A percentile compares a stretch with the other conserved stretches of the same genome.
Conservation (phyloP, 1,140 invertebrate species). For the Mizuhopecten yessoensis region DNA sequence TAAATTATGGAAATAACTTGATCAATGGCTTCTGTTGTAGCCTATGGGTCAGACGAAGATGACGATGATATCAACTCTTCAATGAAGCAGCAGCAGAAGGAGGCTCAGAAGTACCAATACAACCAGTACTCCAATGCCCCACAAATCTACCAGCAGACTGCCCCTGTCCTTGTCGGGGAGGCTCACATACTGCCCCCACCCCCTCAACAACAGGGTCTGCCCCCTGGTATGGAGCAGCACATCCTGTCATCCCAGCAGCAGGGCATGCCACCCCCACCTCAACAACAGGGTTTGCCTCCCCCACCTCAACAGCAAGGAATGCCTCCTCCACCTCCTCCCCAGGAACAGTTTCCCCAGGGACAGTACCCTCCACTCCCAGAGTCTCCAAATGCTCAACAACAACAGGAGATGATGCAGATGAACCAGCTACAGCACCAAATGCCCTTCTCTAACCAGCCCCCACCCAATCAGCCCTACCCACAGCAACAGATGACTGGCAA, state of each 20-base stretch:
- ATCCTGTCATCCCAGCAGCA: constrained; percentile 3
- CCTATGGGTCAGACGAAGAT: constrained; percentile 67
- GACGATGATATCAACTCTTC: constrained; percentile 61
- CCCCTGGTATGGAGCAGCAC: constrained; percentile 33
- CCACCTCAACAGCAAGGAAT: constrained; percentile 48
- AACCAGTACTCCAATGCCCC: constrained; percentile 68
- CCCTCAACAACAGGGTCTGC: constrained; percentile 28
- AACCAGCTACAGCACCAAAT: not conserved
- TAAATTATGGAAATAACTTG: no score
- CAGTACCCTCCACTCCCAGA: not conserved
- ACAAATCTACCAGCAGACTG: constrained; percentile 62
- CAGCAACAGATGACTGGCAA: constrained; percentile 46
- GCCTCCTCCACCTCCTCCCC: constrained; percentile 50
- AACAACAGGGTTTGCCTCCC: constrained; percentile 45
- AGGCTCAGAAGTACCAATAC: constrained; percentile 62
- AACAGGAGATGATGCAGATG: not conserved
- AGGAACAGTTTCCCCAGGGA: constrained; percentile 37
- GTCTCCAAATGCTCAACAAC: constrained; percentile 28
- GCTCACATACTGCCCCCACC: constrained; percentile 40
- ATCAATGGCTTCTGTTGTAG: constrained; percentile 49
- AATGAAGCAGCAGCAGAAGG: constrained; percentile 52
- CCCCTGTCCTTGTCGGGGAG: not conserved
- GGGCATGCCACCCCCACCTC: constrained; percentile 49
- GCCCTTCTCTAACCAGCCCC: constrained; percentile 40
- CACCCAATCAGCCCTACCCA: constrained; percentile 45